A percentile compares a stretch with the other conserved stretches of the same genome.
Conservation (phyloP, 2,113 vertebrate species). For the Ptilonorhynchus violaceus region DNA sequence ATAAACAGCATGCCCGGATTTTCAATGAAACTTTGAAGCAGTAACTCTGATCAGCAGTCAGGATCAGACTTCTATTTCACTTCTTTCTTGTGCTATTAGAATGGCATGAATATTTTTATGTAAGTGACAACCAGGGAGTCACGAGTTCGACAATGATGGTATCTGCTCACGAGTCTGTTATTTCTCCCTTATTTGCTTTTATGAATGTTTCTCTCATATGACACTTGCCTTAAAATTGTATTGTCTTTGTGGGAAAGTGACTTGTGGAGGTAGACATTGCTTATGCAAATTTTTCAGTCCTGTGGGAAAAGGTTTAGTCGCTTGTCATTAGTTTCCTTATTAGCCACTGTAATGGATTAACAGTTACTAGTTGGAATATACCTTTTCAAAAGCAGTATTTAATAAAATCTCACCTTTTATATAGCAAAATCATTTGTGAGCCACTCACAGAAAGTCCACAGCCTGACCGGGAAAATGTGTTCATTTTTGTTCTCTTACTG, state of each 20-base stretch:
- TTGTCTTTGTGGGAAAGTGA: neutral
- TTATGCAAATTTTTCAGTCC: slow-evolving; percentile 4
- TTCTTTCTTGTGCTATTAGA: neutral
- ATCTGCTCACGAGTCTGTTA: neutral
- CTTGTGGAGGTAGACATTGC: neutral
- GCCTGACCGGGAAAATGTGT: neutral
- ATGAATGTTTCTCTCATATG: neutral
- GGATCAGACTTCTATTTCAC: neutral
- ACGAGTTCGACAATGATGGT: neutral
- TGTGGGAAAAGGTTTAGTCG: neutral
- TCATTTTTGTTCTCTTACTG: slow-evolving; percentile 1
- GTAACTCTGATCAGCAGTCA: neutral
- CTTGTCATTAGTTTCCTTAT: neutral
- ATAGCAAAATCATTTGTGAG: neutral
- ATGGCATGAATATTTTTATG: neutral
- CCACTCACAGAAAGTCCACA: neutral
- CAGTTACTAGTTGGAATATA: neutral
- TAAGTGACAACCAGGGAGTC: neutral
- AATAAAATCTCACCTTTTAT: neutral
- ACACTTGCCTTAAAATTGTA: neutral
- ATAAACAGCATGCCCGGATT: neutral
- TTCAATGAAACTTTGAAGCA: neutral
- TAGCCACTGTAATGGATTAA: neutral
- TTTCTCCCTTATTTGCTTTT: neutral
- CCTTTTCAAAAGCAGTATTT: neutral